Conservation (phyloP, 1,140 invertebrate genomes). For the Drosophila setifemur region DNA sequence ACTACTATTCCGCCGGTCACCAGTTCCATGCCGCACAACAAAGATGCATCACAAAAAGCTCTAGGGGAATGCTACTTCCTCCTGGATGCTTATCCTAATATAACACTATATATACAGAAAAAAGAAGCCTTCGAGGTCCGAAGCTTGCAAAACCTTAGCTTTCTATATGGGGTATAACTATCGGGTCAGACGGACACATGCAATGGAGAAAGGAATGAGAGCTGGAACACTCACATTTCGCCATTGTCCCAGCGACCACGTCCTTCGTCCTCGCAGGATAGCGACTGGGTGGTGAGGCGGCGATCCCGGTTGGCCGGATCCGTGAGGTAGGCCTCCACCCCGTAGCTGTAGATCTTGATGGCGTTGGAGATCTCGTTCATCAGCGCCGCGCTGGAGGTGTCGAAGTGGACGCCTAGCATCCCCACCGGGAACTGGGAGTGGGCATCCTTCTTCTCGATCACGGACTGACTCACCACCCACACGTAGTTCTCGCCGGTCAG, state of each 20-base stretch:
- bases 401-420: constrained; percentile 96
- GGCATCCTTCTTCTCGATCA: constrained; percentile 91
- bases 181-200: too few relatives aligned
- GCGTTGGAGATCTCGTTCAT: constrained; percentile 94
- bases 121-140: too few relatives aligned
- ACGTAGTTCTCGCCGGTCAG: constrained; percentile 97
- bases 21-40: too few relatives aligned
- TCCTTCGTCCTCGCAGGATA: constrained; percentile 84
- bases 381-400: constrained; percentile 90
- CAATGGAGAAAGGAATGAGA: too few relatives aligned
- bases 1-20: too few relatives aligned
- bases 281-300: constrained; percentile 89
- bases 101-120: too few relatives aligned
- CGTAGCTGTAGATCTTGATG: constrained; percentile 95
- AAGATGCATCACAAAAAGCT: too few relatives aligned
- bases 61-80: too few relatives aligned
- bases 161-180: too few relatives aligned
- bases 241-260: constrained; percentile 82
- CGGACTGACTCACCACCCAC: constrained; percentile 98
- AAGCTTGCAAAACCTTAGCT: too few relatives aligned
- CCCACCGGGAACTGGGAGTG: constrained; percentile 94
- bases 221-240: constrained; percentile 66
- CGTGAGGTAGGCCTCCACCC: constrained; percentile 92
- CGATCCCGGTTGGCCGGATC: constrained; percentile 88
- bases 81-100: too few relatives aligned